Conservation (phyloP, 2,113 vertebrate genomes). For the Poeciliopsis occidentalis region DNA sequence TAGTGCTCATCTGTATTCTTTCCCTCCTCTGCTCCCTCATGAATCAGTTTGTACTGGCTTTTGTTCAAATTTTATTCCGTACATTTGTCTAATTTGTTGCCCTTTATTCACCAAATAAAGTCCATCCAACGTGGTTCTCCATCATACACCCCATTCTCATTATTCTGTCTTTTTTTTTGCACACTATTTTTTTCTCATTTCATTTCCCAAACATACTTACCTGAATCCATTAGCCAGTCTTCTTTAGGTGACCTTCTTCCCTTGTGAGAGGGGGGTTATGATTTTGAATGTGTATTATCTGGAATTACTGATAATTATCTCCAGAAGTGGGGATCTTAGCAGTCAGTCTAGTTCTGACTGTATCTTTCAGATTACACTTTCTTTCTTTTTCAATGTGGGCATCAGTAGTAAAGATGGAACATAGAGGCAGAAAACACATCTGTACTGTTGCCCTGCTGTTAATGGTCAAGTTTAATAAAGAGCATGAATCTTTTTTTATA, state of each 20-base stretch:
- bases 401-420: neutral
- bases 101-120: conserved; percentile 37
- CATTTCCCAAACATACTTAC: conserved; percentile 10
- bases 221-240: conserved; percentile 30
- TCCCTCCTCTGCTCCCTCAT: conserved; percentile 33
- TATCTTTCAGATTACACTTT: neutral
- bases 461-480: neutral
- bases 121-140: conserved; percentile 43
- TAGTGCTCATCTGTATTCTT: conserved; percentile 58
- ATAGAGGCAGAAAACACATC: neutral
- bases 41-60: conserved; percentile 35
- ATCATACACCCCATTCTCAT: conserved; percentile 5
- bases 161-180: conserved; percentile 10
- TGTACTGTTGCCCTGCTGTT: neutral
- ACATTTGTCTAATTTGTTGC: conserved; percentile 44
- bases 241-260: conserved; percentile 13
- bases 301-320: conserved; percentile 12
- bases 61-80: conserved; percentile 54
- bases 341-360: neutral
- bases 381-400: neutral
- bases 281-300: neutral
- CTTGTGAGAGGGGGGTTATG: neutral
- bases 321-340: neutral
- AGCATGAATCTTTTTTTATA: neutral
- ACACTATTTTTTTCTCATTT: conserved; percentile 5